phyloP scores from a whole-genome alignment of 2,888 invertebrate species.

The Drosophila quinaria region DNA sequence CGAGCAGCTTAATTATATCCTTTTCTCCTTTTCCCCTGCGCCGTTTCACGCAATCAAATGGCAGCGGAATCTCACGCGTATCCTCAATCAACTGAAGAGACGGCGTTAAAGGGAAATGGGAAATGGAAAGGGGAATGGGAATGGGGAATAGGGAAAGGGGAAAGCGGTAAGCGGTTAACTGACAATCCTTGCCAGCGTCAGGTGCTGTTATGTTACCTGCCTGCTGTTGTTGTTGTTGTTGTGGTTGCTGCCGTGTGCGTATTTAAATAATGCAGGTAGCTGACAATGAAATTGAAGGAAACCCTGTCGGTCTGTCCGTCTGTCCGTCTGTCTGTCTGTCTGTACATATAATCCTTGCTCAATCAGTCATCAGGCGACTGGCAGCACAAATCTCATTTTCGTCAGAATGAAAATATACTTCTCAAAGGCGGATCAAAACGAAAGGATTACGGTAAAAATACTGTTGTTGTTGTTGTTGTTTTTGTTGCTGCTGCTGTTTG shows the following conservation, averaged over 20 bases:
- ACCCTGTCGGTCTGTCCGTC: constrained; percentile 4
- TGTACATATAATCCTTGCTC: constrained; percentile 65
- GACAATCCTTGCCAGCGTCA: constrained; percentile 16
- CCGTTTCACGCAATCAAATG: constrained; percentile 73
- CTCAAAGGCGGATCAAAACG: constrained; percentile 78
- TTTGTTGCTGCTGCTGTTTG: constrained; percentile 22
- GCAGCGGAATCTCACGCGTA: constrained; percentile 57
- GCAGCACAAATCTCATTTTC: constrained; percentile 69
- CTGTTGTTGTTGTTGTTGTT: constrained; percentile 41
- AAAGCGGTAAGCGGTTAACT: constrained; percentile 12
- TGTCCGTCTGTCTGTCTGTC: constrained; percentile 21
- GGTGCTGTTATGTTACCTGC: constrained; percentile 48
- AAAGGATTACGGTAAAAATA: constrained; percentile 81
- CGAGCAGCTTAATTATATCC: background rate
- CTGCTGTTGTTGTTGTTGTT: constrained; percentile 7
- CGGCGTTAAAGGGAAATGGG: constrained; percentile 10
- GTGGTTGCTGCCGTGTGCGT: constrained; percentile 33
- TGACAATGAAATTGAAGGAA: constrained; percentile 2
- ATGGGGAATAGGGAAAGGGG: background rate
- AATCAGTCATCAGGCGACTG: constrained; percentile 58
- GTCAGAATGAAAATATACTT: constrained; percentile 77
- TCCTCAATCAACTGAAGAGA: constrained; percentile 38
- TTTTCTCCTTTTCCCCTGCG: constrained; percentile 5
- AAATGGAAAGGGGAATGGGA: background rate
- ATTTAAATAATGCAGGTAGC: constrained; percentile 70